Conservation (phyloP, 2,797 vertebrate genomes). For the Clarias platycephalus region DNA sequence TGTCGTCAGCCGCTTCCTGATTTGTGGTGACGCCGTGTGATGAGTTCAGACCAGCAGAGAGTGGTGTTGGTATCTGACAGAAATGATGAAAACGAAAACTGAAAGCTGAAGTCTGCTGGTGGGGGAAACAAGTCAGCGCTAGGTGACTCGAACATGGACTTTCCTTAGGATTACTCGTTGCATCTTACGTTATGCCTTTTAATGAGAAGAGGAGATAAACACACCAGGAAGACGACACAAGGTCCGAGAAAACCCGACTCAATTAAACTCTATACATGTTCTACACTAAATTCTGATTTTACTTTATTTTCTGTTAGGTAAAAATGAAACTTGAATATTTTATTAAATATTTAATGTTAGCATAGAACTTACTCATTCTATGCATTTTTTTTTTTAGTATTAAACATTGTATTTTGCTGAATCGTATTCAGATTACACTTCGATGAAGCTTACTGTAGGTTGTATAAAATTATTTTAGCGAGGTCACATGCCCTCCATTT, state of each 20-base stretch:
- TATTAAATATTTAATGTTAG: too few species aligned
- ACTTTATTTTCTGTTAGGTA: too few species aligned
- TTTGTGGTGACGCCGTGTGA: neutral
- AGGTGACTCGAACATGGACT: slow-evolving; percentile 2
- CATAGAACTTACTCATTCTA: too few species aligned
- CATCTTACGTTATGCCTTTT: neutral
- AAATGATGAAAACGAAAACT: neutral
- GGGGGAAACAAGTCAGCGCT: neutral
- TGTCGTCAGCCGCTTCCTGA: slow-evolving; percentile 2
- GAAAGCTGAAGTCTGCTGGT: slow-evolving; percentile 3
- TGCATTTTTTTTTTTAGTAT: too few species aligned
- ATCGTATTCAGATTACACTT: neutral
- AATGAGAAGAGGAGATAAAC: neutral
- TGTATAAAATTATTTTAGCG: neutral
- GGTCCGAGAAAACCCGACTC: too few species aligned
- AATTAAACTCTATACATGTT: too few species aligned
- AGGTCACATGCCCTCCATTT: too few species aligned
- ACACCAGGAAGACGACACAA: neutral
- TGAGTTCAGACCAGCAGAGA: neutral
- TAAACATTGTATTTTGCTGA: too few species aligned
- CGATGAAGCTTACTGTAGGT: neutral
- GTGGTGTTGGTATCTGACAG: neutral
- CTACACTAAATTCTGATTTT: too few species aligned
- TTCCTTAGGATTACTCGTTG: neutral
- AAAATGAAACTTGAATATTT: too few species aligned